phyloP scores from a whole-genome alignment of 2,113 vertebrate genomes.

The Nansenia antarctica region DNA sequence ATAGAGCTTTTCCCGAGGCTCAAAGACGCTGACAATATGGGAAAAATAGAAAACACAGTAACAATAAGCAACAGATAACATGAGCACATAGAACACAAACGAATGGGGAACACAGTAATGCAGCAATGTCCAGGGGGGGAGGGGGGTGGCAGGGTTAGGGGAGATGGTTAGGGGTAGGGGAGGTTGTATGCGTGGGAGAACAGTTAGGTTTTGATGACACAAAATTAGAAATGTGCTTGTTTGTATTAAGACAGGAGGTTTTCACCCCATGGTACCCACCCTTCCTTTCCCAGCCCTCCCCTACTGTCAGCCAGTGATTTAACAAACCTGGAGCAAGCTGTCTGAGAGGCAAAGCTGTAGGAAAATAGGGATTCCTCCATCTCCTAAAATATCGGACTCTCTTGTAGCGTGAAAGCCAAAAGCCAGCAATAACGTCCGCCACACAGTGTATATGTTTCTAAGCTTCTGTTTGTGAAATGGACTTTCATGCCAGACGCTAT shows the following conservation, averaged over 20 bases:
- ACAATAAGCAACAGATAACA: too few species aligned
- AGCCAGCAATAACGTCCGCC: background rate
- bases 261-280: background rate
- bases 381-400: background rate
- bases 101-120: conserved; percentile 5
- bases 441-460: background rate
- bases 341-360: background rate
- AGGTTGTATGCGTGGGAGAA: too few species aligned
- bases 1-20: too few species aligned
- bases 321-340: background rate
- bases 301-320: background rate
- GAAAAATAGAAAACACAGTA: too few species aligned
- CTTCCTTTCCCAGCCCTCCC: background rate
- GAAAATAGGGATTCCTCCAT: background rate
- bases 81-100: too few species aligned
- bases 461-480: background rate
- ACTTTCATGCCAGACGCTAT: background rate
- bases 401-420: background rate
- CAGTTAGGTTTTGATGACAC: too few species aligned
- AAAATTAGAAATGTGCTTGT: conserved; percentile 25
- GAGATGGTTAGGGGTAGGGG: too few species aligned
- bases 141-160: too few species aligned
- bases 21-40: too few species aligned
- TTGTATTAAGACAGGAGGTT: conserved; percentile 25
- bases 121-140: too few species aligned